phyloP scores from a whole-genome alignment of 2,113 vertebrate species.

The Spizaetus ornatus region DNA sequence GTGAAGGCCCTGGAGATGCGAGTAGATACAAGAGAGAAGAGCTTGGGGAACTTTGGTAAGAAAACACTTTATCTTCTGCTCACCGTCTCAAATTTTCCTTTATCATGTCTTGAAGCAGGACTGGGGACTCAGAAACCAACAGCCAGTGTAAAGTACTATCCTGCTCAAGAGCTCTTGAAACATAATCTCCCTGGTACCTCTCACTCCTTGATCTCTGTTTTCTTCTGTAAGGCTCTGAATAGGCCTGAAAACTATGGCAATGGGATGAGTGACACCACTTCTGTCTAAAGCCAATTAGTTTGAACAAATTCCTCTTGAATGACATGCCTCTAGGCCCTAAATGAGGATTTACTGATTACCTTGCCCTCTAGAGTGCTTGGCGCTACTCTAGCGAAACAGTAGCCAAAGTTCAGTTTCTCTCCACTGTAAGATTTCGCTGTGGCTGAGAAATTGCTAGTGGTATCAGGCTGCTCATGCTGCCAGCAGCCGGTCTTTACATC shows the following conservation, averaged over 20 bases:
- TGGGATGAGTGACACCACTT: not conserved
- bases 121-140: not conserved
- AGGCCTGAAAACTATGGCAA: not conserved
- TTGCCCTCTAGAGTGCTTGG: not conserved
- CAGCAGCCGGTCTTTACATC: not conserved
- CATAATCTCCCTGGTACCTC: not conserved
- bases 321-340: not conserved
- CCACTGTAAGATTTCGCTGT: not conserved
- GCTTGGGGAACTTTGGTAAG: conserved; percentile 91
- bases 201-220: not conserved
- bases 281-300: not conserved
- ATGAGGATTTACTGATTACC: not conserved
- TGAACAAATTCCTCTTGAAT: not conserved
- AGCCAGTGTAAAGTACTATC: not conserved
- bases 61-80: not conserved
- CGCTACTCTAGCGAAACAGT: accelerated
- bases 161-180: not conserved
- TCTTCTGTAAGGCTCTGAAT: not conserved
- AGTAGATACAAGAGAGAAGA: conserved; percentile 82
- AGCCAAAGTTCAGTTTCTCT: not conserved
- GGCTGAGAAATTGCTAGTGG: not conserved
- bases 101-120: not conserved
- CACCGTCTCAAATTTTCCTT: not conserved
- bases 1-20: conserved; percentile 82
- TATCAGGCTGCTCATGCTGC: not conserved